These are phyloP conservation scores for Lasaia peninsularis DNA, from an alignment of 1,140 invertebrate genomes.

Conservation along the genomic window DNA sequence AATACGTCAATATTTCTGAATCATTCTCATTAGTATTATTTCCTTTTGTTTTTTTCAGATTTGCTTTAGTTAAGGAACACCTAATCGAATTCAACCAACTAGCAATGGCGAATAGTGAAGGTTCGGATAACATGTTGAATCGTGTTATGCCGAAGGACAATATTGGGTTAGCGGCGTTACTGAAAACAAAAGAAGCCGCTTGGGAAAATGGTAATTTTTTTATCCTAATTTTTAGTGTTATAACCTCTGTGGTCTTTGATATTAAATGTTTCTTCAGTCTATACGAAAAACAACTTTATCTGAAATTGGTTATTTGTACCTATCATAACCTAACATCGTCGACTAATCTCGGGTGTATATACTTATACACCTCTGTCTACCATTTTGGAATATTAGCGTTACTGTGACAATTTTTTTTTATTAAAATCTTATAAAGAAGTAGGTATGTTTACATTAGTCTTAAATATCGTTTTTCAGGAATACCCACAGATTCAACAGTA, in stretches of 20 bases:
- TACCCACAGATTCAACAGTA: conserved; percentile 85
- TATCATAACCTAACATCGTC: no score
- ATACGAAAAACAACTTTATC: no score
- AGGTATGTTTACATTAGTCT: no score
- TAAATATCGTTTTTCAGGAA: conserved; percentile 81
- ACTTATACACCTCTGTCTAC: no score
- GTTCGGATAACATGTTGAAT: conserved; percentile 98
- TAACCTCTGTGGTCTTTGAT: no score
- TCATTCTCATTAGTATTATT: not conserved
- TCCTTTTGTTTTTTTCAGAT: conserved; percentile 80
- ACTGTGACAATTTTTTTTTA: no score
- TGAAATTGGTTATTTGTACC: no score
- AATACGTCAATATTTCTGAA: no score
- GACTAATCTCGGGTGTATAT: no score
- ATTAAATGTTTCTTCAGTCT: no score
- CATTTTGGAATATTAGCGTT: no score
- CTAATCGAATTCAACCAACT: conserved; percentile 98
- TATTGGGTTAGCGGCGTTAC: conserved; percentile 95
- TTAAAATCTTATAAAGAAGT: no score
- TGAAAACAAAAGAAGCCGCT: conserved; percentile 95
- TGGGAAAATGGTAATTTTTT: conserved; percentile 89
- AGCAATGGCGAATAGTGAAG: conserved; percentile 98
- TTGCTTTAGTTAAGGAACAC: conserved; percentile 95
- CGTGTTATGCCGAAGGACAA: conserved; percentile 99
- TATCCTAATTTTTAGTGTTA: not conserved